A percentile compares a stretch with the other conserved stretches of the same genome.
Conservation (phyloP, 2,888 invertebrate species). For the Amblyjoppa fuscipennis region DNA sequence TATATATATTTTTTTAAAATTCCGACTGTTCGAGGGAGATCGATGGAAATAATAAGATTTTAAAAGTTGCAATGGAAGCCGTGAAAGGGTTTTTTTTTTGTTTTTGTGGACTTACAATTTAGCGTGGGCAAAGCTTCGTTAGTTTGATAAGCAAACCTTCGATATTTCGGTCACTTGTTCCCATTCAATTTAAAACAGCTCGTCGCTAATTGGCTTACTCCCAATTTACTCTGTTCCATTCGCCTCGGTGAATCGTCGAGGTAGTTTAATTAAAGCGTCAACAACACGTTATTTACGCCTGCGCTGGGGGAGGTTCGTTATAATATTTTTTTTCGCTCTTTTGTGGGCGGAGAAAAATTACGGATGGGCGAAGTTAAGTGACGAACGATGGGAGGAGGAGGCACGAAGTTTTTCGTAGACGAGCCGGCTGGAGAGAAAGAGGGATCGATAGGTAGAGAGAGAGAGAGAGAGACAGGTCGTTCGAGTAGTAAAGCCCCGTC, state of each 20-base stretch:
- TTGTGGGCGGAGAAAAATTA: slow-evolving; percentile 45
- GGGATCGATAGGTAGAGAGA: background rate
- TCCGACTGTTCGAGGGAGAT: background rate
- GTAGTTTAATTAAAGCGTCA: slow-evolving; percentile 22
- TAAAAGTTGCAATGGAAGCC: background rate
- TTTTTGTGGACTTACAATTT: background rate
- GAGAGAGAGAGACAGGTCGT: slow-evolving; percentile 52
- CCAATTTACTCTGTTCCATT: slow-evolving; percentile 6
- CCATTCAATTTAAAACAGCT: slow-evolving; percentile 22
- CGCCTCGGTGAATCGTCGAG: slow-evolving; percentile 7
- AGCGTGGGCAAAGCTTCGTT: background rate
- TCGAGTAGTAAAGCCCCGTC: slow-evolving; percentile 64
- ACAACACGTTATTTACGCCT: slow-evolving; percentile 35
- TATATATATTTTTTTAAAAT: background rate
- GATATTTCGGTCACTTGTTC: background rate
- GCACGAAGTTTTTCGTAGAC: slow-evolving; percentile 45
- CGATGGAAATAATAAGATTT: too few relatives aligned
- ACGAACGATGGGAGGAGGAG: slow-evolving; percentile 17
- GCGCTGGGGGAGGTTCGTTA: slow-evolving; percentile 8
- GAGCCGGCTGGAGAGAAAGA: slow-evolving; percentile 8
- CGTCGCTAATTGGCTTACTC: slow-evolving; percentile 12
- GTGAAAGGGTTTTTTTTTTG: background rate
- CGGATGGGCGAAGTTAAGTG: slow-evolving; percentile 30
- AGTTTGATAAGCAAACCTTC: background rate
- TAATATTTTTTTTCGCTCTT: slow-evolving; percentile 35